These are phyloP conservation scores for Menidia beryllina DNA, from an alignment of 2,113 vertebrate species.

Conservation along the genomic window DNA sequence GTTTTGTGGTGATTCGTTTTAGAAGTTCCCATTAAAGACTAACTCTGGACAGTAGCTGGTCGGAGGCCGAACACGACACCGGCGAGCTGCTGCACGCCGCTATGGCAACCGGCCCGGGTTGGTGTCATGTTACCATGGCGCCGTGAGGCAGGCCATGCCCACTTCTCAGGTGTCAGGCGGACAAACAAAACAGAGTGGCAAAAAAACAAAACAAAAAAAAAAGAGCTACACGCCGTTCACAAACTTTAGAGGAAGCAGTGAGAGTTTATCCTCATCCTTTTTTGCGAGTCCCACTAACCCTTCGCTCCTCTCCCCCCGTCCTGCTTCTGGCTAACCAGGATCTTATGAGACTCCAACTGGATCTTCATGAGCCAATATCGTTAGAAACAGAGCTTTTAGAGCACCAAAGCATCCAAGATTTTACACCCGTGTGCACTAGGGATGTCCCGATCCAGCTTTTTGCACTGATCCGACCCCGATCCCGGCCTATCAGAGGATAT, in stretches of 20 bases:
- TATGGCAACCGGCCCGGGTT: constrained; percentile 47
- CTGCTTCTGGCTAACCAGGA: neutral
- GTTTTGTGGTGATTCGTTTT: too few relatives aligned
- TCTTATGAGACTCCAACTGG: neutral
- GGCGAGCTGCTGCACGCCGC: constrained; percentile 4
- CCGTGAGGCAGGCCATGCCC: constrained; percentile 17
- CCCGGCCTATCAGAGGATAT: too few relatives aligned
- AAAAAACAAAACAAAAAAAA: too few relatives aligned
- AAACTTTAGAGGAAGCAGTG: neutral
- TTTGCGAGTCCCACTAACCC: neutral
- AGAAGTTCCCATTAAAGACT: neutral
- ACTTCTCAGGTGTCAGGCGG: constrained; percentile 61
- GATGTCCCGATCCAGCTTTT: too few relatives aligned
- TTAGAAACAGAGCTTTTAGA: too few relatives aligned
- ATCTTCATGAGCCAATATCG: too few relatives aligned
- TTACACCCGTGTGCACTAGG: too few relatives aligned
- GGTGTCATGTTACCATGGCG: constrained; percentile 60
- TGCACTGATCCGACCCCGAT: too few relatives aligned
- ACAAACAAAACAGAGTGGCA: constrained; percentile 26
- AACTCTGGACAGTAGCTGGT: constrained; percentile 7
- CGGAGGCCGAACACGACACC: constrained; percentile 51
- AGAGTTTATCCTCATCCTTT: too few relatives aligned
- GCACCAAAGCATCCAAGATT: too few relatives aligned
- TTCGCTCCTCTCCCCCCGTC: neutral
- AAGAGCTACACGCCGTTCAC: constrained; percentile 2